These are phyloP conservation scores for Fissipunctia ypsillon DNA, from an alignment of 2,888 invertebrate genomes.

Conservation along the genomic window DNA sequence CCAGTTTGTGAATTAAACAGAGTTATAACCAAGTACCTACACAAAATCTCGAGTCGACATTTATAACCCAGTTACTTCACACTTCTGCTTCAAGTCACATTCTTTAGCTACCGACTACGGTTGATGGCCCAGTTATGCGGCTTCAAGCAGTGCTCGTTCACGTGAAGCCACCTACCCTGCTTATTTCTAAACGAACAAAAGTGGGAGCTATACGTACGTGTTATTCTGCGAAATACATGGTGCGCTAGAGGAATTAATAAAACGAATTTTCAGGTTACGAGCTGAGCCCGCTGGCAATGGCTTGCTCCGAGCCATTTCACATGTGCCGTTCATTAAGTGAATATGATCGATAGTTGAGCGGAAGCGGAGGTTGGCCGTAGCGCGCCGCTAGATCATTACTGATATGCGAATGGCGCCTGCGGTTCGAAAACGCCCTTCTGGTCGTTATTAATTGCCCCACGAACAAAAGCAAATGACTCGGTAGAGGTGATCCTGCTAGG, in stretches of 20 bases:
- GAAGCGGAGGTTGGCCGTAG: conserved; percentile 76
- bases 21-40: background rate
- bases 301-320: conserved; percentile 71
- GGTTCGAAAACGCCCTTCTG: conserved; percentile 88
- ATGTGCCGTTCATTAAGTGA: conserved; percentile 78
- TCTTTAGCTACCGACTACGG: conserved; percentile 27
- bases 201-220: conserved; percentile 7
- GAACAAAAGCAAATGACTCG: conserved; percentile 91
- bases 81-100: conserved; percentile 58
- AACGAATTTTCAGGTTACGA: conserved; percentile 47
- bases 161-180: conserved; percentile 15
- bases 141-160: conserved; percentile 45
- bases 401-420: conserved; percentile 87
- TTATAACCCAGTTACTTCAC: conserved; percentile 62
- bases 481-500: conserved; percentile 89
- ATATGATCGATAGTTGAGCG: conserved; percentile 84
- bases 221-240: conserved; percentile 11
- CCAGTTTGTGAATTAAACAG: background rate
- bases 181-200: conserved; percentile 35
- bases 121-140: conserved; percentile 51
- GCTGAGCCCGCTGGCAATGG: conserved; percentile 39
- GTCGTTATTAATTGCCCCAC: conserved; percentile 89
- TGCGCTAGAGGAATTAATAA: conserved; percentile 40
- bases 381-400: conserved; percentile 86
- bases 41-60: conserved; percentile 2